These are phyloP conservation scores for Diuraphis noxia DNA, from an alignment of 1,140 invertebrate species.

Conservation along the genomic window DNA sequence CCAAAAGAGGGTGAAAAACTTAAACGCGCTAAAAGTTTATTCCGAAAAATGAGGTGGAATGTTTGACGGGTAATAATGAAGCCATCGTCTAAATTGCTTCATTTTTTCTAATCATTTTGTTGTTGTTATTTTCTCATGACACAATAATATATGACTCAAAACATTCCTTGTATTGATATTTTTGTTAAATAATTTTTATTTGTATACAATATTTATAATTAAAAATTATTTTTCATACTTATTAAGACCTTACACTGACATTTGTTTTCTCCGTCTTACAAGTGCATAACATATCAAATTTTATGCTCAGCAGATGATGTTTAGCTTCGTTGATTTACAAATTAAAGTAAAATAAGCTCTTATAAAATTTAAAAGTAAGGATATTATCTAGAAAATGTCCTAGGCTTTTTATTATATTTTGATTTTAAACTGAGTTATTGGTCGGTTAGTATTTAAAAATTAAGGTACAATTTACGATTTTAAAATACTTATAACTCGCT, in stretches of 20 bases:
- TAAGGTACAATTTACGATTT: too few species aligned
- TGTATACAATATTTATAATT: not conserved
- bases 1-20: conserved; percentile 13
- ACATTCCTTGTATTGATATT: not conserved
- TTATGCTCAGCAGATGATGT: too few species aligned
- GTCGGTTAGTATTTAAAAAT: too few species aligned
- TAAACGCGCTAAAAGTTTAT: conserved; percentile 37
- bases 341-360: too few species aligned
- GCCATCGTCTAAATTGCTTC: conserved; percentile 42
- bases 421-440: too few species aligned
- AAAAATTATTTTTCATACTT: not conserved
- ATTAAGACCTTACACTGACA: not conserved
- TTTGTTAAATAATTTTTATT: not conserved
- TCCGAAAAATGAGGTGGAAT: not conserved
- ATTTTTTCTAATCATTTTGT: not conserved
- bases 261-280: too few species aligned
- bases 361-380: too few species aligned
- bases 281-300: too few species aligned
- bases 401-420: too few species aligned
- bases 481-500: too few species aligned
- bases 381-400: too few species aligned
- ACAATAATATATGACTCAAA: not conserved
- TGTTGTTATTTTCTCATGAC: not conserved
- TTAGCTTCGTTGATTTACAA: too few species aligned
- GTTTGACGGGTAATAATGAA: conserved; percentile 47